Percentiles rank a stretch among this genome's conserved stretches.
phyloP scores from a whole-genome alignment of 2,888 invertebrate species.

The Cyclophora albipunctata region DNA sequence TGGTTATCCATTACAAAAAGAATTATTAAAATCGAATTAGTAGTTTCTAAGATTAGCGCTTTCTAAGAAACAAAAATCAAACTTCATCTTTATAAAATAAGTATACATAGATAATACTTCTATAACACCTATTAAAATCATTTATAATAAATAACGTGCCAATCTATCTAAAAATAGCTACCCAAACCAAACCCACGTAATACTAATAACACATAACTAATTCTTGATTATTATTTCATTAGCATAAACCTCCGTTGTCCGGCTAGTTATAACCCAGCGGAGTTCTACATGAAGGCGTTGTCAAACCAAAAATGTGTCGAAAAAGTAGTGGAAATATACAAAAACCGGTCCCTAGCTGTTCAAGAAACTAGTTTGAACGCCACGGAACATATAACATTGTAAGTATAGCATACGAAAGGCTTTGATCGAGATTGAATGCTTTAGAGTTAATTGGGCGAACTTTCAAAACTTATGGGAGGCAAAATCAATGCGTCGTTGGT shows the following conservation, averaged over 20 bases:
- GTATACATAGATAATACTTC: no score
- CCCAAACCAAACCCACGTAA: neutral
- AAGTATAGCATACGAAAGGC: constrained; percentile 15
- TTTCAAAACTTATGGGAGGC: no score
- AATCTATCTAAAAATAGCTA: neutral
- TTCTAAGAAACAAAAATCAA: no score
- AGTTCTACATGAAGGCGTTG: constrained; percentile 83
- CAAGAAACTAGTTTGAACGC: constrained; percentile 18
- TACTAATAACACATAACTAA: no score
- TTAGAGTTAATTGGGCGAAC: no score
- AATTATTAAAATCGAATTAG: no score
- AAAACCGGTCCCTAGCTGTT: constrained; percentile 17
- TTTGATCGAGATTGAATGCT: no score
- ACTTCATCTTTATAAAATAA: no score
- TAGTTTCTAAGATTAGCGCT: no score
- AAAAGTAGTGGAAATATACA: constrained; percentile 33
- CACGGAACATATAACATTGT: constrained; percentile 23
- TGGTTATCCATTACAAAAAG: no score
- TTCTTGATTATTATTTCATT: constrained; percentile 6
- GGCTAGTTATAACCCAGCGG: constrained; percentile 86
- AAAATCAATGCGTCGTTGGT: no score
- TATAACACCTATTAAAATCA: no score
- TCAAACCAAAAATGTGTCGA: constrained; percentile 28
- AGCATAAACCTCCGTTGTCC: constrained; percentile 82
- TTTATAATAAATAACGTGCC: neutral